phyloP scores from a whole-genome alignment of 2,113 vertebrate genomes.

The Theristicus caerulescens region DNA sequence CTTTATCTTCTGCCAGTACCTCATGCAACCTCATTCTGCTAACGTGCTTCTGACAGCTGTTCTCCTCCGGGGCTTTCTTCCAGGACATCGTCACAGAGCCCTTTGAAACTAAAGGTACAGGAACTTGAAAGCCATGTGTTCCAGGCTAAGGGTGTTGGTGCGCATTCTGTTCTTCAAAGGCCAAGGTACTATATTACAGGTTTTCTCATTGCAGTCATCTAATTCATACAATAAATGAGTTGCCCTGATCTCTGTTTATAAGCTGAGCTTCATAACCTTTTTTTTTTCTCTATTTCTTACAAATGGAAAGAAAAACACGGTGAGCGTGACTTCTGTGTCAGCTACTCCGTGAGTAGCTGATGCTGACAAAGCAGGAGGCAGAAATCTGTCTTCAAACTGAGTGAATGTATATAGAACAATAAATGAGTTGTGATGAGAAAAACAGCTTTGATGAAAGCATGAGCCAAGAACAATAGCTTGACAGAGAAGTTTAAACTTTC shows the following conservation, averaged over 20 bases:
- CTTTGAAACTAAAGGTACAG: neutral
- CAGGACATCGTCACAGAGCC: neutral
- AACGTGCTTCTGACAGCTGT: neutral
- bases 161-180: neutral
- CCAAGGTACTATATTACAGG: neutral
- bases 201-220: neutral
- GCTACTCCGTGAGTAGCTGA: neutral
- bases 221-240: neutral
- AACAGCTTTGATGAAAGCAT: neutral
- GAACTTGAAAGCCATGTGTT: neutral
- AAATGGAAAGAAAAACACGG: neutral
- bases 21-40: neutral
- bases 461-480: constrained; percentile 33
- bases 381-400: neutral
- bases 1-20: neutral
- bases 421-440: neutral
- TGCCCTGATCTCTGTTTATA: neutral
- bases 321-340: neutral
- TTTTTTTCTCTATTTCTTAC: neutral
- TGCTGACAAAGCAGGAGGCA: neutral
- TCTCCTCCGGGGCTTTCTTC: neutral
- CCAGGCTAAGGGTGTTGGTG: neutral
- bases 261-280: neutral
- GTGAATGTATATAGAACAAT: neutral
- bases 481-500: neutral